Evolutionary conservation across 2,797 vertebrate species (phyloP).

Genomic region (Sciaenops ocellatus): DNA sequence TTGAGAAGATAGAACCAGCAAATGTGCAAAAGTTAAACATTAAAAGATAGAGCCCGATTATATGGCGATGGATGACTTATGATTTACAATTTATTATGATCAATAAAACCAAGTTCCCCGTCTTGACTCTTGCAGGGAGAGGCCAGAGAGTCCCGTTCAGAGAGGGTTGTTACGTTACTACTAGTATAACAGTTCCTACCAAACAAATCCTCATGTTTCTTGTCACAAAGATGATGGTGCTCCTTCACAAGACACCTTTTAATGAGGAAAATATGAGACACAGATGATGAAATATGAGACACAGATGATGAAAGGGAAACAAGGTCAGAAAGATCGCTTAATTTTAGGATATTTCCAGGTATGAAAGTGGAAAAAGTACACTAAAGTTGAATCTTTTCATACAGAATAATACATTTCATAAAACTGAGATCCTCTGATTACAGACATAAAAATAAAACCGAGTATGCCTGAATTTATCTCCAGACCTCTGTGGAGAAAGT

Average conservation of each 20-base stretch:
- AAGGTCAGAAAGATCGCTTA: not conserved
- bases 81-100: not conserved
- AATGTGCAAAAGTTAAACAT: not conserved
- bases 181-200: not conserved
- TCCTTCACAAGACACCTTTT: not conserved
- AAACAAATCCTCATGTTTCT: constrained; percentile 25
- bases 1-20: not conserved
- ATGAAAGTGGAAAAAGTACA: not conserved
- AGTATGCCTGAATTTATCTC: not conserved
- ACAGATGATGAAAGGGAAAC: not conserved
- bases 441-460: not conserved
- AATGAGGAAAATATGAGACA: not conserved
- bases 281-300: not conserved
- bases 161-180: not conserved
- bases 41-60: not conserved
- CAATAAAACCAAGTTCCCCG: not conserved
- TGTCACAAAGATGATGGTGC: not conserved
- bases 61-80: too few species aligned
- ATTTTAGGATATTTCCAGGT: not conserved
- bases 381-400: constrained; percentile 28
- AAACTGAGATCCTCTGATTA: constrained; percentile 19
- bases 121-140: not conserved
- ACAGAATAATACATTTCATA: not conserved
- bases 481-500: constrained; percentile 22
- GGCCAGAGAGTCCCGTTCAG: too few species aligned